Percentiles rank a stretch among this genome's conserved stretches.
These are phyloP conservation scores for Struthio camelus DNA, from an alignment of 2,113 vertebrate genomes.

Conservation along the genomic window DNA sequence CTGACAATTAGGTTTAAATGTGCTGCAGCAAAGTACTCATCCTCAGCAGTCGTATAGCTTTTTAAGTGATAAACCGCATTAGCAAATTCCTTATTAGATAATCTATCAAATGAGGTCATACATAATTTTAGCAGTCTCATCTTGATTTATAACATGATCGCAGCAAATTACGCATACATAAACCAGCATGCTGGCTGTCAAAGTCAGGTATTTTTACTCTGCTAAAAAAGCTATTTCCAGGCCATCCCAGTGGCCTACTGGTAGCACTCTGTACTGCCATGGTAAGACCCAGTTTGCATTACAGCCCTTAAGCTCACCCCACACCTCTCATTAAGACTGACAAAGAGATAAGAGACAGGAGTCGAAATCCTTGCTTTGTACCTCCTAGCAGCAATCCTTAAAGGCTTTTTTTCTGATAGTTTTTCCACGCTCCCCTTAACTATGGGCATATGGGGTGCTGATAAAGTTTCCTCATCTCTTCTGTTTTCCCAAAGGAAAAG, in stretches of 20 bases:
- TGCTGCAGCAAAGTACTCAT: slow-evolving; percentile 73
- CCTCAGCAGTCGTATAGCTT: slow-evolving; percentile 66
- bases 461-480: not conserved
- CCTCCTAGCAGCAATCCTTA: not conserved
- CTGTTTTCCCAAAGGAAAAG: slow-evolving; percentile 2
- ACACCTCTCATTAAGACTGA: not conserved
- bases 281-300: not conserved
- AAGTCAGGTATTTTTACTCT: slow-evolving; percentile 26
- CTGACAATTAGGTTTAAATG: slow-evolving; percentile 77
- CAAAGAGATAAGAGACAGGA: rapidly evolving
- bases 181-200: slow-evolving; percentile 34
- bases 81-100: slow-evolving; percentile 79
- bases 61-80: slow-evolving; percentile 80
- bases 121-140: slow-evolving; percentile 65
- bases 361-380: not conserved
- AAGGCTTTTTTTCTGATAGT: not conserved
- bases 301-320: not conserved
- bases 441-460: not conserved
- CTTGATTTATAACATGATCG: slow-evolving; percentile 61
- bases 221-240: not conserved
- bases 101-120: slow-evolving; percentile 73
- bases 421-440: not conserved
- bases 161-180: slow-evolving; percentile 39
- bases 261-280: not conserved
- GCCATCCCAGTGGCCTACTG: not conserved